Evolutionary conservation across 1,140 invertebrate genomes (phyloP).

Genomic region (Ceratosolen fusciceps): DNA sequence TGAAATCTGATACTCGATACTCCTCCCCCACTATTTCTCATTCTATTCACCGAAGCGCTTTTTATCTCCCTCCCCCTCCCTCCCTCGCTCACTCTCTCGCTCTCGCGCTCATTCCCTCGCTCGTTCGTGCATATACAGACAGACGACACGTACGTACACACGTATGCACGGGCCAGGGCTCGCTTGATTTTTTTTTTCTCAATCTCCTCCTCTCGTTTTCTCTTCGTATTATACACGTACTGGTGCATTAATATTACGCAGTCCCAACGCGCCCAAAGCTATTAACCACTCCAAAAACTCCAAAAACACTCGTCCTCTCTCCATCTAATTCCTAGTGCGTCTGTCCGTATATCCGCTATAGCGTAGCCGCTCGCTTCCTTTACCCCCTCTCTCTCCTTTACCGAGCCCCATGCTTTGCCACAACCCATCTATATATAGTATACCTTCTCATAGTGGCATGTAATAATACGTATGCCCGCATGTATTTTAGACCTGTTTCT

Average conservation of each 20-base stretch:
- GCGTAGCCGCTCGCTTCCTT: neutral
- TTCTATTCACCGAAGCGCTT: neutral
- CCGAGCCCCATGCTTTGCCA: neutral
- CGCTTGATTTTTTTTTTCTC: neutral
- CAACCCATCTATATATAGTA: neutral
- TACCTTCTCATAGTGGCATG: neutral
- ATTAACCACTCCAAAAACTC: constrained; percentile 1
- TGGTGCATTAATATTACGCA: neutral
- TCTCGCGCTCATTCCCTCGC: no score
- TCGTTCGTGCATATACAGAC: no score
- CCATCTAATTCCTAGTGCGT: neutral
- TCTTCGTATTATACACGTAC: neutral
- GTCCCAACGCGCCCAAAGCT: constrained; percentile 1
- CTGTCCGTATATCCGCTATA: neutral
- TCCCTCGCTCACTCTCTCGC: no score
- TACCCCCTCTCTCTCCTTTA: neutral
- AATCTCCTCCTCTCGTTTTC: constrained; percentile 14
- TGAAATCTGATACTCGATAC: constrained; percentile 56
- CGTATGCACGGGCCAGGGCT: no score
- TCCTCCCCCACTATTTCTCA: neutral
- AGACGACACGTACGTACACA: no score
- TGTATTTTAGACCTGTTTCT: neutral
- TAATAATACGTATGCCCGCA: neutral
- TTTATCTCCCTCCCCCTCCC: neutral
- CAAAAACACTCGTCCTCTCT: neutral